phyloP scores from a whole-genome alignment of 1,140 invertebrate species.

The Chrysopa pallens region DNA sequence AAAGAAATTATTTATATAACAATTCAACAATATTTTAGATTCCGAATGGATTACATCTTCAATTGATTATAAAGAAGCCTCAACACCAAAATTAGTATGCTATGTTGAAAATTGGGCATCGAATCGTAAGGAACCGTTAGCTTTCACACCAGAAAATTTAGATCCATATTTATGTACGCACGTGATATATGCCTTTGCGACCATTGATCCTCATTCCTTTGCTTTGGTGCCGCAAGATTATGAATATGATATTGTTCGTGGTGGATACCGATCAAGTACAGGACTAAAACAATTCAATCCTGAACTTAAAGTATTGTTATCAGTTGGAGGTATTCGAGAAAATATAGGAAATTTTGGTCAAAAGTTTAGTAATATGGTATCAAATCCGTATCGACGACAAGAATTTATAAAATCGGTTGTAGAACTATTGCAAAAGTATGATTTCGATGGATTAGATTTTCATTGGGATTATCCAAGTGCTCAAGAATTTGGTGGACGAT shows the following conservation, averaged over 20 bases:
- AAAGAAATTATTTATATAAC: background rate
- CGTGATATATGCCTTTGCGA: constrained; percentile 61
- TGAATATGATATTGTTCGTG: constrained; percentile 35
- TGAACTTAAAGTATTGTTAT: constrained; percentile 30
- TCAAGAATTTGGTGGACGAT: constrained; percentile 22
- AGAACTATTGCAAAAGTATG: constrained; percentile 29
- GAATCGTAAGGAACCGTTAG: constrained; percentile 44
- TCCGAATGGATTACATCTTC: constrained; percentile 18
- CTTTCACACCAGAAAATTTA: constrained; percentile 42
- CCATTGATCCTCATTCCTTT: constrained; percentile 41
- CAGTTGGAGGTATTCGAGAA: constrained; percentile 27
- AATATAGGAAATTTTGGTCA: constrained; percentile 4
- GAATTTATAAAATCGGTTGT: constrained; percentile 42
- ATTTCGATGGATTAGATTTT: constrained; percentile 40
- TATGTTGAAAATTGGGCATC: constrained; percentile 45
- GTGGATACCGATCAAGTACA: constrained; percentile 31
- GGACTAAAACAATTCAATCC: constrained; percentile 27
- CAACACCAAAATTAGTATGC: constrained; percentile 32
- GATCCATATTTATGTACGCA: constrained; percentile 60
- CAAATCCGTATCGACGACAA: constrained; percentile 22
- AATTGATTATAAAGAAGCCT: constrained; percentile 15
- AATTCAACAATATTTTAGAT: background rate
- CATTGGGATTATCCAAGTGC: constrained; percentile 42
- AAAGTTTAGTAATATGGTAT: constrained; percentile 29
- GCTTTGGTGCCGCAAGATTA: constrained; percentile 35